Evolutionary conservation across 1,140 invertebrate species (phyloP).

Genomic region (Zaprionus davidi): DNA sequence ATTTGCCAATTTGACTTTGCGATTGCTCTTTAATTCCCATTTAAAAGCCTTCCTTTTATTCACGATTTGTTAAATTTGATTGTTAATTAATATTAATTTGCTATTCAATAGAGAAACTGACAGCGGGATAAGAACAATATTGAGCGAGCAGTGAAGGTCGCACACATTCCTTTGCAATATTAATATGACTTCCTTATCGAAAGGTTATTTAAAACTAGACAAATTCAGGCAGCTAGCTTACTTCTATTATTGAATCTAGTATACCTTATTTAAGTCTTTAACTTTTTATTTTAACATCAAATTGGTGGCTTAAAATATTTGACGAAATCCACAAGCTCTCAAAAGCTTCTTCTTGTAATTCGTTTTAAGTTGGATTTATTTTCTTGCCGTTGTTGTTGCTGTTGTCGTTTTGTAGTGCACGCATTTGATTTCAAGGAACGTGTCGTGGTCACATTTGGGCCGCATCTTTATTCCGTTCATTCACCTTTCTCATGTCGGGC

Average conservation of each 20-base stretch:
- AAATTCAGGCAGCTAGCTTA: no score
- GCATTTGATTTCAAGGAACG: conserved; percentile 24
- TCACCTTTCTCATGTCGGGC: conserved; percentile 21
- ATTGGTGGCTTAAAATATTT: background rate
- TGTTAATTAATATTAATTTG: background rate
- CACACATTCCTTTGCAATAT: no score
- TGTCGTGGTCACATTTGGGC: conserved; percentile 26
- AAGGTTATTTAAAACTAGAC: no score
- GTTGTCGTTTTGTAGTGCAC: conserved; percentile 5
- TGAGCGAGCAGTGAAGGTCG: no score
- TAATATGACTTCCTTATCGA: no score
- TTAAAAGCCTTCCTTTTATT: background rate
- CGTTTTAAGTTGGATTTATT: background rate
- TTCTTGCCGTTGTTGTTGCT: background rate
- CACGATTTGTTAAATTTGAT: conserved; percentile 19
- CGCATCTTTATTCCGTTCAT: conserved; percentile 19
- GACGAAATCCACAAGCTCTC: background rate
- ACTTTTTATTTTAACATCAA: background rate
- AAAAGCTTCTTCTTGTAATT: conserved; percentile 12
- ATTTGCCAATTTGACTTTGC: conserved; percentile 33
- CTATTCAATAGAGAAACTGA: background rate
- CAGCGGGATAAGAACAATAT: no score
- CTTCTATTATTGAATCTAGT: no score
- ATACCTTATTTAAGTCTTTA: no score
- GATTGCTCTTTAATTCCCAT: background rate